Evolutionary conservation across 2,113 vertebrate species (phyloP).

Genomic region (Carlito syrichta): DNA sequence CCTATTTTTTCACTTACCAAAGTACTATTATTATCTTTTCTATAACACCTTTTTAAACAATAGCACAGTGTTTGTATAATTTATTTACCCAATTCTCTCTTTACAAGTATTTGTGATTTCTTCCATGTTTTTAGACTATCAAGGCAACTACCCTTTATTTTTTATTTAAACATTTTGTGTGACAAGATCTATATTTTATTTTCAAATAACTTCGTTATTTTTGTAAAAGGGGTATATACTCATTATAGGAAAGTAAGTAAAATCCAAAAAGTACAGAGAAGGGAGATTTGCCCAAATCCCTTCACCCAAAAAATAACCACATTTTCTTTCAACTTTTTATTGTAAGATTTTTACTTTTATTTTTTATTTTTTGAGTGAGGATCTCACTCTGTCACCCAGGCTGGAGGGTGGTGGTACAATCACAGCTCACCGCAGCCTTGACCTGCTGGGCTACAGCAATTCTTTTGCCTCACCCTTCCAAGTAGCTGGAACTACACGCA

Average conservation of each 20-base stretch:
- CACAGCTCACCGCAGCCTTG: no score
- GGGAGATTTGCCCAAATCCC: not conserved
- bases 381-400: no score
- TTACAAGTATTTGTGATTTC: not conserved
- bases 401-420: no score
- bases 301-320: not conserved
- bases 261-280: not conserved
- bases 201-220: not conserved
- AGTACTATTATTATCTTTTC: not conserved
- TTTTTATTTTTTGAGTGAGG: no score
- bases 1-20: not conserved
- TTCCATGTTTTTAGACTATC: not conserved
- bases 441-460: no score
- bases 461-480: no score
- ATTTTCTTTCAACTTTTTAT: not conserved
- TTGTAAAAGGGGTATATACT: not conserved
- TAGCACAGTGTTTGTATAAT: not conserved
- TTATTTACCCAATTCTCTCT: not conserved
- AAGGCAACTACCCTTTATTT: not conserved
- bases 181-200: not conserved
- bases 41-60: not conserved
- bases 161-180: not conserved
- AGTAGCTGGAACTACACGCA: no score
- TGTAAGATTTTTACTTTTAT: not conserved
- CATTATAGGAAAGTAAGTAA: not conserved